These are phyloP conservation scores for Cercopithecus neglectus DNA, from an alignment of 2,797 vertebrate species.

Conservation along the genomic window DNA sequence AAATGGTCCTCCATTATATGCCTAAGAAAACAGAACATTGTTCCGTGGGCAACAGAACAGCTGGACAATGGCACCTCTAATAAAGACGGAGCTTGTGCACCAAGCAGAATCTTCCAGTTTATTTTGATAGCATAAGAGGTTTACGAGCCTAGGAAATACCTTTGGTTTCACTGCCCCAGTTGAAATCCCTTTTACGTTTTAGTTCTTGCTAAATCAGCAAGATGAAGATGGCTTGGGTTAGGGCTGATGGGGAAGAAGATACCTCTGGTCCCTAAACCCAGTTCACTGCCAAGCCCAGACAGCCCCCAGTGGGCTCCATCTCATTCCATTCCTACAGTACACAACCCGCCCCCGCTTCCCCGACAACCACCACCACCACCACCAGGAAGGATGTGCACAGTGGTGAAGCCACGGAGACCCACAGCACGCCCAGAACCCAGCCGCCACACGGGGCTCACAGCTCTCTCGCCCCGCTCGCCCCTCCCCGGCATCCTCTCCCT, in stretches of 20 bases:
- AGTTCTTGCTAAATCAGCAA: constrained; percentile 58
- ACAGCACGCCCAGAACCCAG: background rate
- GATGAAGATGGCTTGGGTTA: background rate
- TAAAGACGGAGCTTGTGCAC: background rate
- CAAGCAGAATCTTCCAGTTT: background rate
- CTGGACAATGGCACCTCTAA: background rate
- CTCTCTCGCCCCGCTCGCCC: background rate
- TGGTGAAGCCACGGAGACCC: background rate
- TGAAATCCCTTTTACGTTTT: constrained; percentile 6
- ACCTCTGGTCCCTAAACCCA: background rate
- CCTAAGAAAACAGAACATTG: constrained; percentile 41
- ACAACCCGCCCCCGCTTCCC: background rate
- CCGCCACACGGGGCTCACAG: accelerated
- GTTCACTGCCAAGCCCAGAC: background rate
- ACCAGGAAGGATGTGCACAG: too few relatives aligned
- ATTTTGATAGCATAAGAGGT: constrained; percentile 18
- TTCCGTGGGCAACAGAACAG: background rate
- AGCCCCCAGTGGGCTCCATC: background rate
- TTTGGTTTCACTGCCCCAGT: constrained; percentile 49
- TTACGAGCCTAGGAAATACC: constrained; percentile 56
- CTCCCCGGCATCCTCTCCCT: background rate
- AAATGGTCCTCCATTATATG: background rate
- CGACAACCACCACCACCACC: too few relatives aligned
- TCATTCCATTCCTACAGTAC: background rate
- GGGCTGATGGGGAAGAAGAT: background rate